phyloP scores from a whole-genome alignment of 2,113 vertebrate species.

The Melierax canorus region DNA sequence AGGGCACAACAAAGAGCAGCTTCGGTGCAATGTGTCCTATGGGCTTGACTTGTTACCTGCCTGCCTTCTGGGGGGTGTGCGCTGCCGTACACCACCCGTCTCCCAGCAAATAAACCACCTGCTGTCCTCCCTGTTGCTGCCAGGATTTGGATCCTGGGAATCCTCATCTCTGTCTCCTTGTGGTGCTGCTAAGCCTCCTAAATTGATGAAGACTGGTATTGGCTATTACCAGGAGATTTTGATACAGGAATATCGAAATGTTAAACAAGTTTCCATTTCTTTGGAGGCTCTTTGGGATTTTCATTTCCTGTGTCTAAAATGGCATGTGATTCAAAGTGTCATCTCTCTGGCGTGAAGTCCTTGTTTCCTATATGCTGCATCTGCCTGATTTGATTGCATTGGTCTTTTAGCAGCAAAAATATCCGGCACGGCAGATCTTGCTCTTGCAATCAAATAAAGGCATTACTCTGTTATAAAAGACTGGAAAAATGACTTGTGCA shows the following conservation, averaged over 20 bases:
- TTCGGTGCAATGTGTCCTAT: neutral
- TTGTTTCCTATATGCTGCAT: neutral
- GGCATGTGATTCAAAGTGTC: neutral
- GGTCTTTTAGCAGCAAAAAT: neutral
- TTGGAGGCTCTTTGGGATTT: neutral
- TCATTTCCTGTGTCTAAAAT: constrained; percentile 4
- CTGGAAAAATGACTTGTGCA: neutral
- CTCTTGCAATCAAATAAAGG: constrained; percentile 34
- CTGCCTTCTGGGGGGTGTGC: neutral
- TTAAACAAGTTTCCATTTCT: neutral
- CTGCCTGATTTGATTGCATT: neutral
- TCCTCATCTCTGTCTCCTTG: neutral
- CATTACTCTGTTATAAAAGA: neutral
- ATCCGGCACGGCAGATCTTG: neutral
- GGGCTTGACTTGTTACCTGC: neutral
- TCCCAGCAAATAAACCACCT: neutral
- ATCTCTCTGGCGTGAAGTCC: neutral
- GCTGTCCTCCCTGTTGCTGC: neutral
- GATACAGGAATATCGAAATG: neutral
- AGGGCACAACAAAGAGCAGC: neutral
- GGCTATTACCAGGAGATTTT: neutral
- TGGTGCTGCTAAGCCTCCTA: neutral
- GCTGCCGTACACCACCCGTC: fast-evolving
- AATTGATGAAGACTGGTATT: neutral
- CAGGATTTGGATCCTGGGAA: neutral